Conservation (phyloP, 2,888 invertebrate species). For the Oscheius sp. region DNA sequence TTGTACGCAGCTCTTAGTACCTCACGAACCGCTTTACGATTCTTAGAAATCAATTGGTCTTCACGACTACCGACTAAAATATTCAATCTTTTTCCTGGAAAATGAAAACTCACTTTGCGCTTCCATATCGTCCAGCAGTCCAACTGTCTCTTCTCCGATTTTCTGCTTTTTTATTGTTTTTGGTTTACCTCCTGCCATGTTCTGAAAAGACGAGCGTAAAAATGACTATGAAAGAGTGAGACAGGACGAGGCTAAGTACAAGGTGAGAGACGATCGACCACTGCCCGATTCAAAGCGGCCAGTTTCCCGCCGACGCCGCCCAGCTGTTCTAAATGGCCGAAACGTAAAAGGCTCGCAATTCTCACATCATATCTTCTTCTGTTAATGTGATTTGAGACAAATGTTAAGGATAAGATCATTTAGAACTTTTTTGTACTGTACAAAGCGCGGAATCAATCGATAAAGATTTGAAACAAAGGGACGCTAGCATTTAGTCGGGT, state of each 20-base stretch:
- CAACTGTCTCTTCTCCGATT: not conserved
- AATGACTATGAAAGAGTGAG: not conserved
- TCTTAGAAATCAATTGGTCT: not conserved
- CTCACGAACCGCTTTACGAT: not conserved
- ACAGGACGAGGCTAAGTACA: not conserved
- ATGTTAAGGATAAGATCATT: too few relatives aligned
- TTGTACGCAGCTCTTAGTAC: not conserved
- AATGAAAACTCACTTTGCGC: not conserved
- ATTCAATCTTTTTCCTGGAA: too few relatives aligned
- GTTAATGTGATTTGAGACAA: too few relatives aligned
- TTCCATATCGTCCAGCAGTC: not conserved
- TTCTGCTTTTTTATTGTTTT: not conserved
- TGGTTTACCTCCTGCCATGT: not conserved
- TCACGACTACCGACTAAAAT: not conserved
- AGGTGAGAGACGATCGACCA: not conserved
- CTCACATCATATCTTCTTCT: not conserved
- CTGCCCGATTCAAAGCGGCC: constrained; percentile 8
- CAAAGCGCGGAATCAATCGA: too few relatives aligned
- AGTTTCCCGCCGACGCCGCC: constrained; percentile 28
- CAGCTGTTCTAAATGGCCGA: constrained; percentile 18
- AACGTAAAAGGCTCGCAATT: not conserved
- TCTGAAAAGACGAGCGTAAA: too few relatives aligned
- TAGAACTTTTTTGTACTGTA: too few relatives aligned
- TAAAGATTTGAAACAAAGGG: too few relatives aligned
- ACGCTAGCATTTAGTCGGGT: not conserved